Evolutionary conservation across 2,888 invertebrate genomes (phyloP), one percentile per base, ranked within the genome.

Genomic region (Saturnia pavonia): DNA sequence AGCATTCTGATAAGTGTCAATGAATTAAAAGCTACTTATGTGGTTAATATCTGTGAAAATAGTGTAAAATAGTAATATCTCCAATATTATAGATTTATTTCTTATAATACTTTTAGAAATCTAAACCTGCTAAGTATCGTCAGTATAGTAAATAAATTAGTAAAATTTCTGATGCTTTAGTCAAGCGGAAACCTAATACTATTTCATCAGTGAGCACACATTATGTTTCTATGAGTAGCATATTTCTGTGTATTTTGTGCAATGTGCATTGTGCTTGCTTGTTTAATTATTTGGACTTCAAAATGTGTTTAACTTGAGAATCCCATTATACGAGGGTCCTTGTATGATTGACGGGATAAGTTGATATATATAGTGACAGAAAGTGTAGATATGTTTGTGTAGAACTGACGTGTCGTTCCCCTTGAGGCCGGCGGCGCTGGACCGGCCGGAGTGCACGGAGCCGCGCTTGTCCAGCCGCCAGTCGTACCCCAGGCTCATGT

Each of bases 361-460:
- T 6, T 51, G n/a, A 19, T 51, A 51, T 3, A 19, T 7, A 48
- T 48, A 51, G 51, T n/a, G 51, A 4, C 0, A 25, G 25, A 7
- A 12, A 25, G n/a, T n/a, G n/a, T n/a, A n/a, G n/a, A 12, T 12
- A 22, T 51, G 54, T 66, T 27, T 3, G 25, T 42, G 63, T 57
- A 12, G 12, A 2, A 85, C 92, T 83, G 76, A 94, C 94, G 92
- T 92, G 83, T 94, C 94, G 87, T 91, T 95, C 92, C 96, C 88
- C 76, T 89, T 95, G 78, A 95, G 95, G 65, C 96, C 97, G 86
- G 96, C 96, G 77, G 96, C 95, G 73, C 97, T 97, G 90, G 97
- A 97, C 78, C 97, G 95, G 67, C 97, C 97, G 25, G 97, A 97
- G 92, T 97, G 97, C 70, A 97, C 96, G 63, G 63, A 40, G 40